Evolutionary conservation across 64 coral and sea anemone genomes (phyloP), one percentile per base, ranked within the genome.

Genomic region (Trachythela sp.): DNA sequence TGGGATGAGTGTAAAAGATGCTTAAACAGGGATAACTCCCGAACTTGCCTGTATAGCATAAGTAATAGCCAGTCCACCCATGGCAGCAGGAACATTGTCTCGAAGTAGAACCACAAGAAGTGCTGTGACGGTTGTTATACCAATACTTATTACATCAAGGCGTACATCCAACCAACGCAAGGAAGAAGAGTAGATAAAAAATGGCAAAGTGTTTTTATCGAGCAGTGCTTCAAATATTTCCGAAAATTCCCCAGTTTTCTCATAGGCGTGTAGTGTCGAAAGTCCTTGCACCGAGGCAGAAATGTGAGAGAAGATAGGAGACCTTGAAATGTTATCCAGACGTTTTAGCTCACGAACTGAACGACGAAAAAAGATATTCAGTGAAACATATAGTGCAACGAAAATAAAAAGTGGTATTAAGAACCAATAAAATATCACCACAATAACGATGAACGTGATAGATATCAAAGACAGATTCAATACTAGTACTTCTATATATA

Each of bases 1-100:
- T n/a, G n/a, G n/a, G n/a, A n/a, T n/a, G n/a, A n/a, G n/a, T n/a
- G n/a, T n/a, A n/a, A n/a, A n/a, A n/a, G n/a, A n/a, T n/a, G n/a
- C n/a, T n/a, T n/a, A n/a, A n/a, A n/a, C n/a, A n/a, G n/a, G n/a
- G n/a, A n/a, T n/a, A n/a, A n/a, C n/a, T n/a, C n/a, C n/a, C n/a
- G n/a, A n/a, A 89, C 92, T 89, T 97, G 94, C 95, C 64, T 90
- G 91, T 36, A 97, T 49, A 0, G 95, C 92, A 60, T 97, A 97
- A 2, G 95, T 70, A 40, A 97, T 67, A 20, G 90, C 92, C 31
- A 97, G 87, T 6, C 90, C 95, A 70, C 89, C 88, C 41, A 94
- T 91, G 13, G 95, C 89, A 3, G 92, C 86, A 41, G 92, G 92
- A 6, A 94, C 76, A 3, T 24, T n/a, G 11, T 92, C 95, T 54